Percentiles rank a stretch among this genome's conserved stretches.
These are phyloP conservation scores for Plebejus argus DNA, from an alignment of 2,888 invertebrate genomes.

Conservation along the genomic window DNA sequence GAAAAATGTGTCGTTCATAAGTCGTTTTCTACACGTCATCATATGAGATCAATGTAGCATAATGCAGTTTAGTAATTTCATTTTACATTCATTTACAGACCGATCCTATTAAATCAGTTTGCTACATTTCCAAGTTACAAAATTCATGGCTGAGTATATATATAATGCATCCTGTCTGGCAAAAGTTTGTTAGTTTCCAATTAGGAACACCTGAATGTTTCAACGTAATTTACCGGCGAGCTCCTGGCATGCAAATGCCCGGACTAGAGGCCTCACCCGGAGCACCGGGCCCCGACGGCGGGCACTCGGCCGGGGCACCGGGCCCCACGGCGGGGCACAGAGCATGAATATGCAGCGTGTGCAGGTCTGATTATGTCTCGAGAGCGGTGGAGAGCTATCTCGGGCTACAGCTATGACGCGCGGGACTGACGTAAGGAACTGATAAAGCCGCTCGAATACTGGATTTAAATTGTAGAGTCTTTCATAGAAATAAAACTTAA, in stretches of 20 bases:
- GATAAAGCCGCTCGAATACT: not conserved
- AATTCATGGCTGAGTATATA: not conserved
- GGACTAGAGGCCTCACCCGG: not conserved
- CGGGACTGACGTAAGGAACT: not conserved
- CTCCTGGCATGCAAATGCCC: not conserved
- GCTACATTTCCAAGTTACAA: not conserved
- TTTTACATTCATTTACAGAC: not conserved
- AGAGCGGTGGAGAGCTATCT: slow-evolving; percentile 3
- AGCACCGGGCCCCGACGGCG: not conserved
- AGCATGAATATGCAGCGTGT: slow-evolving; percentile 3
- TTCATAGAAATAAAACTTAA: not conserved
- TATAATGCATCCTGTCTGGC: not conserved
- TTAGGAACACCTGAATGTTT: not conserved
- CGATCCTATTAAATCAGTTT: not conserved
- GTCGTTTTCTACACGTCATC: too few species aligned
- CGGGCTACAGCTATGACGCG: not conserved
- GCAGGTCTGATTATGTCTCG: slow-evolving; percentile 10
- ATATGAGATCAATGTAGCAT: too few species aligned
- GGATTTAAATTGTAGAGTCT: not conserved
- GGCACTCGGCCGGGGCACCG: not conserved
- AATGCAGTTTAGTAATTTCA: not conserved
- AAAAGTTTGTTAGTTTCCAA: slow-evolving; percentile 3
- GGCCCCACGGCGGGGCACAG: not conserved
- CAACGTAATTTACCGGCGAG: not conserved
- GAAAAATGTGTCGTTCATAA: too few species aligned